Evolutionary conservation across 2,113 vertebrate species (phyloP).

Genomic region (Lophius piscatorius): DNA sequence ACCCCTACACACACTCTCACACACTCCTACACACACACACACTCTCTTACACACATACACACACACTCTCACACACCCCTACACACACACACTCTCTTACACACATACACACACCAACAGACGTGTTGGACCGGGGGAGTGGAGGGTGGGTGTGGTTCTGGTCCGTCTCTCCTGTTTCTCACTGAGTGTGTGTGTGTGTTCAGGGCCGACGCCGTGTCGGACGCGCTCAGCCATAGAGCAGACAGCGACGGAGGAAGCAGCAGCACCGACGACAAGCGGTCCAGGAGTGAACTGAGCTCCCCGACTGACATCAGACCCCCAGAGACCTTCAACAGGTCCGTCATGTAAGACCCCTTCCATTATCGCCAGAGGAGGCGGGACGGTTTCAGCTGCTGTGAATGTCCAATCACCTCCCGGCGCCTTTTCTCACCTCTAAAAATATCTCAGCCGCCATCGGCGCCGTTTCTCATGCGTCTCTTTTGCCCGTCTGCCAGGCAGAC

Average conservation of each 20-base stretch:
- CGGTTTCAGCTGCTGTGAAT: neutral
- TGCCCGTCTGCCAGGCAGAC: too few species aligned
- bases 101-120: too few species aligned
- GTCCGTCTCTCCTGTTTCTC: constrained; percentile 22
- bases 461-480: too few species aligned
- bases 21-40: too few species aligned
- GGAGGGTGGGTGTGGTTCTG: constrained; percentile 8
- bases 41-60: too few species aligned
- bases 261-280: constrained; percentile 91
- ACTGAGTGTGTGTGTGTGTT: constrained; percentile 45
- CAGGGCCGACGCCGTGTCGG: constrained; percentile 93
- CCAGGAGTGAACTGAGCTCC: constrained; percentile 91
- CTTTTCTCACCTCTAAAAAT: constrained; percentile 53
- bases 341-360: constrained; percentile 75
- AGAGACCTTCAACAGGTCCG: constrained; percentile 85
- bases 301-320: constrained; percentile 89
- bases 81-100: too few species aligned
- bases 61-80: too few species aligned
- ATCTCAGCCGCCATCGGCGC: too few species aligned
- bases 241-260: constrained; percentile 85
- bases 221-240: constrained; percentile 91
- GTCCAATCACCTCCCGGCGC: too few species aligned
- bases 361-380: neutral
- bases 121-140: too few species aligned
- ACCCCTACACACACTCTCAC: too few species aligned